phyloP scores from a whole-genome alignment of 2,797 vertebrate genomes.

The Podarcis siculus region DNA sequence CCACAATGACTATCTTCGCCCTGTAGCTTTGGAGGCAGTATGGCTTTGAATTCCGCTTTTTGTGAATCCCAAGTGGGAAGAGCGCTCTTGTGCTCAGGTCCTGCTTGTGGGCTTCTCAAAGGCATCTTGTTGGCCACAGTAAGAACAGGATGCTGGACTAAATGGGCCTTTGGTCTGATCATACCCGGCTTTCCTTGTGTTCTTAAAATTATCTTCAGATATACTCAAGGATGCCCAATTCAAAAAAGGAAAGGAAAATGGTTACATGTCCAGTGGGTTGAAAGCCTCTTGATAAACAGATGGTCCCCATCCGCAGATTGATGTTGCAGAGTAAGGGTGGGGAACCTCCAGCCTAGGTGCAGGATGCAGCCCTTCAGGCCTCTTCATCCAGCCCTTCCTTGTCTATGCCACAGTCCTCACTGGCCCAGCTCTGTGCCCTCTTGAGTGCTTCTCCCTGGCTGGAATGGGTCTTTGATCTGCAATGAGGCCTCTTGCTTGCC shows the following conservation, averaged over 20 bases:
- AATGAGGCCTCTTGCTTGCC: too few species aligned
- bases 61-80: not conserved
- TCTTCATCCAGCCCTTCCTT: too few species aligned
- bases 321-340: not conserved
- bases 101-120: too few species aligned
- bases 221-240: not conserved
- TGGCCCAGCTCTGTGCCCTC: too few species aligned
- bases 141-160: not conserved
- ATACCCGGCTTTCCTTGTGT: not conserved
- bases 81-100: too few species aligned
- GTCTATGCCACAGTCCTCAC: too few species aligned
- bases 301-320: not conserved
- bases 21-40: not conserved
- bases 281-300: constrained; percentile 17
- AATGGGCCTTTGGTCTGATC: not conserved
- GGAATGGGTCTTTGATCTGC: too few species aligned
- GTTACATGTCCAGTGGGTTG: not conserved
- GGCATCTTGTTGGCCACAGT: not conserved
- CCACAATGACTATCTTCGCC: too few species aligned
- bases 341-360: too few species aligned
- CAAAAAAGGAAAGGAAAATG: not conserved
- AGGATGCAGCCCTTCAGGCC: too few species aligned
- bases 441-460: too few species aligned
- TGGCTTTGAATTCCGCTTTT: not conserved
- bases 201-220: not conserved